Evolutionary conservation across 2,113 vertebrate genomes (phyloP), one percentile per base, ranked within the genome.

Genomic region (Naja naja): DNA sequence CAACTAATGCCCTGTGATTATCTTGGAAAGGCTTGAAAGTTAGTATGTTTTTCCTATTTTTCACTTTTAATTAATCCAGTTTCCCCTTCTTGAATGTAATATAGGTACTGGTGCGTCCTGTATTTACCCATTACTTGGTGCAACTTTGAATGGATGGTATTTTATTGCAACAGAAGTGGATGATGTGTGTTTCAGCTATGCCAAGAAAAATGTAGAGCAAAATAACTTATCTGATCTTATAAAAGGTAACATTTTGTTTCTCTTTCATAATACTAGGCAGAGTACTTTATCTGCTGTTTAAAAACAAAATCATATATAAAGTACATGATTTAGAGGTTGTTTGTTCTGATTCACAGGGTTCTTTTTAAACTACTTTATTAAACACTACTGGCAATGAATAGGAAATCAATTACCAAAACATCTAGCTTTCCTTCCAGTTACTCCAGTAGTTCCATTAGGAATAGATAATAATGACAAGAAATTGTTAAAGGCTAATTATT

Each of bases 131-230:
- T 97, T 99, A 94, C 98, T 99, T 86, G 99, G 99, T 95, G 98
- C 99, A 93, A 99, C 99, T 10, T 98, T 99, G 98, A 99, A 99
- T 86, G 98, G 99, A 96, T 99, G 99, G 99, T 99, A 98, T 97
- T 99, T 99, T 94, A 98, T 99, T 53, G 99, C 99, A 91, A 99
- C 99, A 34, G 99, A 99, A 97, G 99, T 99, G 92, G 99, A 99
- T 93, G 99, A 99, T 96, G 99, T 99, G 97, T 99, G 99, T 96
- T 99, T 99, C 95, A 98, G 99, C 97, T 99, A 99, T 7, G 99
- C 99, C n/a, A 99, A 98, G 93, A 99, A 98, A 97, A 99, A 99
- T 9, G 99, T 99, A 96, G 99, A 99, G 94, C 98, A 99, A 96
- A 99, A 99, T 97, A 98, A 98, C 52, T 96, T 99, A 95, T 98